A percentile compares a stretch with the other conserved stretches of the same genome.
phyloP scores from a whole-genome alignment of 2,113 vertebrate genomes.

The Scytalopus superciliaris region DNA sequence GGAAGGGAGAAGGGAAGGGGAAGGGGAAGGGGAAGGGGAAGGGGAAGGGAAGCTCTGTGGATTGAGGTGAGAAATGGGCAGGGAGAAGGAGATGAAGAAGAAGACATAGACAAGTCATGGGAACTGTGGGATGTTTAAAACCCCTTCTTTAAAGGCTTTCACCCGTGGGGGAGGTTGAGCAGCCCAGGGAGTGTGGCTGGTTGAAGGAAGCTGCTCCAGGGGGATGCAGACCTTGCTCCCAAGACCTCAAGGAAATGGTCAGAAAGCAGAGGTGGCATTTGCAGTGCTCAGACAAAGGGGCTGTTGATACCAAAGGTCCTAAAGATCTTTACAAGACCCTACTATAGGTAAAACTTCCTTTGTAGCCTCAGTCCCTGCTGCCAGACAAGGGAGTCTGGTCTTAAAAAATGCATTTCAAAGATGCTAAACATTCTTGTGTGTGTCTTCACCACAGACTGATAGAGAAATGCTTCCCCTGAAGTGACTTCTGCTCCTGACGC shows the following conservation, averaged over 20 bases:
- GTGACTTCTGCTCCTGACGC: background rate
- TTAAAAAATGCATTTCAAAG: background rate
- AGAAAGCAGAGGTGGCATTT: background rate
- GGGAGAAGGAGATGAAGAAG: background rate
- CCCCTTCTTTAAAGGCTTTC: background rate
- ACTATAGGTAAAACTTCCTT: background rate
- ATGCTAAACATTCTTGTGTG: background rate
- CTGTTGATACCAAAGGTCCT: background rate
- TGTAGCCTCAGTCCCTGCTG: background rate
- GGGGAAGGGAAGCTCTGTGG: fast-evolving
- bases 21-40: too few species aligned
- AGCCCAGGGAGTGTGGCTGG: background rate
- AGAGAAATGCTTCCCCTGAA: background rate
- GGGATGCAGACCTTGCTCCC: background rate
- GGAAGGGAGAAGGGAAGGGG: too few species aligned
- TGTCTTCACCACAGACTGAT: background rate
- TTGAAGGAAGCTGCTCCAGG: background rate
- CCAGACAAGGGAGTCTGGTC: background rate
- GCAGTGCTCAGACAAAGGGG: background rate
- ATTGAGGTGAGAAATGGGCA: background rate
- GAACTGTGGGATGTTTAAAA: background rate
- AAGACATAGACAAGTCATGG: background rate
- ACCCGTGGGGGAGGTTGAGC: background rate
- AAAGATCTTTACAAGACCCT: background rate
- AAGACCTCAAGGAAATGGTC: background rate